Evolutionary conservation across 2,113 vertebrate genomes (phyloP).

Genomic region (Heterotilapia buettikoferi): DNA sequence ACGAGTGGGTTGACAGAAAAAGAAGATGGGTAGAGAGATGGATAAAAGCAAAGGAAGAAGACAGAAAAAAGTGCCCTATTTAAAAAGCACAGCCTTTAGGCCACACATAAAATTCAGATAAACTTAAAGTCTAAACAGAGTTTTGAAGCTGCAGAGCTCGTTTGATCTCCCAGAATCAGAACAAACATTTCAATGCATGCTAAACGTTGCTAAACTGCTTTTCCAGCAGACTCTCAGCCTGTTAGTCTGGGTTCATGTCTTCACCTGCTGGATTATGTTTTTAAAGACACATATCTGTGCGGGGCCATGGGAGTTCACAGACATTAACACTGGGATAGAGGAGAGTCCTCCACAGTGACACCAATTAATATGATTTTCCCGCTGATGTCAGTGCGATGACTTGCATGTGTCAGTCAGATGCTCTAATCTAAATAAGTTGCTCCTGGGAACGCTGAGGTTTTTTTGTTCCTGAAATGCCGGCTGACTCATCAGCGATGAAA

Average conservation of each 20-base stretch:
- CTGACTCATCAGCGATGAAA: background rate
- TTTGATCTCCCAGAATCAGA: background rate
- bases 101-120: background rate
- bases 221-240: background rate
- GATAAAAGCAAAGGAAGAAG: background rate
- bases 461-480: background rate
- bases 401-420: background rate
- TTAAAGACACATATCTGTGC: background rate
- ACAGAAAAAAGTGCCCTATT: background rate
- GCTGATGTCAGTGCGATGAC: background rate
- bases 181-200: background rate
- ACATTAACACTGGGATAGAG: background rate
- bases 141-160: background rate
- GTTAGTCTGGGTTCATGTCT: background rate
- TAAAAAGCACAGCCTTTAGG: background rate
- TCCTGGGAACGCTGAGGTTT: background rate
- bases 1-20: background rate
- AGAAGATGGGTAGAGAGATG: background rate
- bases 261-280: background rate
- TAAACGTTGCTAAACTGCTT: background rate
- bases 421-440: background rate
- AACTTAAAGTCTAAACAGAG: background rate
- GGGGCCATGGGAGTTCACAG: background rate
- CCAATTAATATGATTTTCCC: slow-evolving; percentile 16
- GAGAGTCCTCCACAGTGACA: background rate